Evolutionary conservation across 2,888 invertebrate species (phyloP).

Genomic region (Pyralis farinalis): DNA sequence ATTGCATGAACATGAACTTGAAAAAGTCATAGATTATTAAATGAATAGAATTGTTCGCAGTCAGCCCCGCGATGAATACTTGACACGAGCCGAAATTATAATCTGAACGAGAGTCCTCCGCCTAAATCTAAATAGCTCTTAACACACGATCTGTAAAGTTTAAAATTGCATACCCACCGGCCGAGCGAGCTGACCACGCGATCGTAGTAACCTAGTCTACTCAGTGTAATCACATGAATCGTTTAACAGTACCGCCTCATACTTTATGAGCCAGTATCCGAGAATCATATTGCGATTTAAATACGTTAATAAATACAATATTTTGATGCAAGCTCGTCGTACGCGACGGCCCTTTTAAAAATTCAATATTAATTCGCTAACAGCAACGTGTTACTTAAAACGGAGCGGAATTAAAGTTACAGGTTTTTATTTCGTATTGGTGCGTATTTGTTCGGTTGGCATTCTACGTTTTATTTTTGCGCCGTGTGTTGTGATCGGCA

Average conservation of each 20-base stretch:
- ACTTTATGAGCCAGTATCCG: conserved; percentile 45
- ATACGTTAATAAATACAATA: conserved; percentile 50
- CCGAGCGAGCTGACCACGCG: conserved; percentile 1
- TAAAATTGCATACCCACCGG: not conserved
- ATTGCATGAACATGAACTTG: not conserved
- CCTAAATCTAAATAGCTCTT: not conserved
- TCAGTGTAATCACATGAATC: conserved; percentile 30
- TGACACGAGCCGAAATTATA: conserved; percentile 11
- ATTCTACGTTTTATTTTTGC: not conserved
- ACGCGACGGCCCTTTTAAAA: conserved; percentile 44
- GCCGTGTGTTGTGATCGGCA: not conserved
- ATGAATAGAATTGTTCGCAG: conserved; percentile 9
- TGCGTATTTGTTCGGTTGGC: not conserved
- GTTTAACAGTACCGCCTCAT: conserved; percentile 32
- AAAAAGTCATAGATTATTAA: conserved; percentile 11
- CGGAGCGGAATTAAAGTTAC: conserved; percentile 34
- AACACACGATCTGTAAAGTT: not conserved
- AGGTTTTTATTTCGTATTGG: conserved; percentile 1
- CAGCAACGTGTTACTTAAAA: conserved; percentile 43
- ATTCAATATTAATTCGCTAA: conserved; percentile 47
- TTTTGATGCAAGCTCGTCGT: conserved; percentile 50
- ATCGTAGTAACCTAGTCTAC: conserved; percentile 1
- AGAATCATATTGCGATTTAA: conserved; percentile 49
- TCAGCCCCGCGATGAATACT: conserved; percentile 10
- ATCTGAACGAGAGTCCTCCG: conserved; percentile 1